Base-by-base conservation (phyloP, 2,797 vertebrate species). In the Antennarius maculatus region DNA sequence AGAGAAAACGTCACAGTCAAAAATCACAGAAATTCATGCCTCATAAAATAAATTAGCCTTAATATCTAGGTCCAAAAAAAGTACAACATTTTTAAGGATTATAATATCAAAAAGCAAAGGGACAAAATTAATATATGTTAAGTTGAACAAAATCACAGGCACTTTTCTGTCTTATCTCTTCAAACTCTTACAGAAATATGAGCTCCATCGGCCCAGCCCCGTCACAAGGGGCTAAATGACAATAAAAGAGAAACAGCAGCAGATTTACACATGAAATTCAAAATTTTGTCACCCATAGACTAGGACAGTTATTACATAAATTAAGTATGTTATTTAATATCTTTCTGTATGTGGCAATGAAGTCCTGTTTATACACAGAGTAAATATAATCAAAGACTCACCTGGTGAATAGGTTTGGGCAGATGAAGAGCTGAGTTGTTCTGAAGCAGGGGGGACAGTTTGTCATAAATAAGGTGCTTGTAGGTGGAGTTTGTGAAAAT, bases 401-500 rank as follows among this genome's bases (percentile, higher is more conserved):
- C 93, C 92, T 87, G 74, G 1, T 72, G 48, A 68, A 64, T 86
- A 71, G 18, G 37, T 52, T 80, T 54, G 46, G 43, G 75, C 15
- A 58, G 50, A 48, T 61, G 65, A 76, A 54, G 56, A 28, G 48
- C 45, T 67, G 49, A 71, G 58, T 50, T 82, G 39, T 49, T 77
- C 52, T 81, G 72, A 51, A 43, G 55, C 5, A 55, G 66, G 37
- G 28, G 63, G 61, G 41, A 58, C 73, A 54, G 61, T 86, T 83
- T 86, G 68, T 69, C 57, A 71, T 88, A 77, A 81, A 83, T 78
- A 79, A 69, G 23, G n/a, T 13, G n/a, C 27, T 1, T 18, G 63
- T 71, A 71, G 92, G 93, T 87, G 92, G 91, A 91, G 90, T 81
- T 74, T 1, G 6, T 27, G 16, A 68, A 65, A 83, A 69, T 69